A percentile compares a stretch with the other conserved stretches of the same genome.
These are phyloP conservation scores for Calliphora vicina DNA, from an alignment of 1,140 invertebrate genomes.

Conservation along the genomic window DNA sequence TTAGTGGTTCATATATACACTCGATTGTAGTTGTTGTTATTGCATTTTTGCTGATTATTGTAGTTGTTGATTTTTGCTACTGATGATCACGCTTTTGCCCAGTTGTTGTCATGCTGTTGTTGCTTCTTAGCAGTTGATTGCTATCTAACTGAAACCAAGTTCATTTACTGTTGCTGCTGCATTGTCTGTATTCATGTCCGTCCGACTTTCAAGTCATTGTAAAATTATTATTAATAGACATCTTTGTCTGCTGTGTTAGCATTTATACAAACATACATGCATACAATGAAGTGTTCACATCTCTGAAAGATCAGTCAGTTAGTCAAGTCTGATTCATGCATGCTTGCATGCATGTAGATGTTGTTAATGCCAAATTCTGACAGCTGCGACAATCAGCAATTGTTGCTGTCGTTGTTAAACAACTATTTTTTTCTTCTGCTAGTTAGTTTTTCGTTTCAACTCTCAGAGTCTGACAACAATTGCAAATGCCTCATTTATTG, in stretches of 20 bases:
- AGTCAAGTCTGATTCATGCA: not conserved
- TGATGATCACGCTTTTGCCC: slow-evolving; percentile 16
- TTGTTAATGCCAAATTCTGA: slow-evolving; percentile 40
- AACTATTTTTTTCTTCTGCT: slow-evolving; percentile 61
- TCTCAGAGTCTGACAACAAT: not conserved
- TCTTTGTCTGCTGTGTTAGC: slow-evolving; percentile 31
- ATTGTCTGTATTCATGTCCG: not conserved
- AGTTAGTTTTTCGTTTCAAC: slow-evolving; percentile 54
- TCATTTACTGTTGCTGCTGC: not conserved
- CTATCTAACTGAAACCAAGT: slow-evolving; percentile 18
- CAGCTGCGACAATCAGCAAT: slow-evolving; percentile 55
- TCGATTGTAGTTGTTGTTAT: no score
- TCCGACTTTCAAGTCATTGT: slow-evolving; percentile 10
- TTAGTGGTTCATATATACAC: no score
- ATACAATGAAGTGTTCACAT: not conserved
- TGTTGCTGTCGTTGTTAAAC: slow-evolving; percentile 62
- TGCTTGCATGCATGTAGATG: slow-evolving; percentile 18
- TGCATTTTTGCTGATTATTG: not conserved
- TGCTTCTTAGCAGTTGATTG: not conserved
- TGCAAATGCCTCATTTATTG: not conserved
- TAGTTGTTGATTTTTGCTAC: not conserved
- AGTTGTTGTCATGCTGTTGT: not conserved
- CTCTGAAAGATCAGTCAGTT: slow-evolving; percentile 5
- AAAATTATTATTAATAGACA: slow-evolving; percentile 31
- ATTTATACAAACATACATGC: no score